Evolutionary conservation across 2,113 vertebrate genomes (phyloP), one percentile per base, ranked within the genome.

Genomic region (Pelobates fuscus): DNA sequence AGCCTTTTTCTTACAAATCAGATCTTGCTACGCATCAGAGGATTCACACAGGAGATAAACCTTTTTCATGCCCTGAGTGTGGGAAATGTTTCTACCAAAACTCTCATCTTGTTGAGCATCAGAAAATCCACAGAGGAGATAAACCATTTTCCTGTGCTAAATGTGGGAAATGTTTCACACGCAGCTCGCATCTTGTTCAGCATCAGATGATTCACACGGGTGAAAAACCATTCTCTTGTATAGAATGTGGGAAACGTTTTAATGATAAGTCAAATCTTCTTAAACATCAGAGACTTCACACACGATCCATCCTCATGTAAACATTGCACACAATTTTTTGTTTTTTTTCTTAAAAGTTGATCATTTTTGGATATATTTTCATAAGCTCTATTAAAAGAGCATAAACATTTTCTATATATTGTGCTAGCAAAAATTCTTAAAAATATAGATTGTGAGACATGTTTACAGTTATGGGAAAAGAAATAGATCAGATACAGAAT

Each of bases 211-310:
- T 49, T 27, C 65, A 67, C 17, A 52, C 43, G 5, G 65, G 65
- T 2, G 37, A 44, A 32, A 65, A 65, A 21, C 63, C 63, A 5
- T 44, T 65, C 23, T 24, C 63, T 1, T 65, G 63, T 44, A 23
- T 20, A 2, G 63, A 65, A 14, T 65, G 26, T 10, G 25, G 85
- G 5, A 91, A 94, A 84, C 92, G 92, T 83, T 95, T 95, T 26
- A 87, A 92, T 57, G 89, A 92, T 17, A 93, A 93, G 82, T 90
- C 93, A 81, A 93, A 91, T 67, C 84, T 94, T 23, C 91, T 89
- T 69, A 92, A 90, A 75, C 94, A 95, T 65, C 89, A 91, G 82
- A 85, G 85, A 77, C 93, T 86, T 79, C 90, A 91, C 43, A 37
- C 32, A 37, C 32, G 32, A 10, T 37, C n/a, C n/a, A 84, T n/a